A percentile compares a stretch with the other conserved stretches of the same genome.
These are phyloP conservation scores for Triops longicaudatus DNA, from an alignment of 1,140 invertebrate genomes.

Conservation along the genomic window DNA sequence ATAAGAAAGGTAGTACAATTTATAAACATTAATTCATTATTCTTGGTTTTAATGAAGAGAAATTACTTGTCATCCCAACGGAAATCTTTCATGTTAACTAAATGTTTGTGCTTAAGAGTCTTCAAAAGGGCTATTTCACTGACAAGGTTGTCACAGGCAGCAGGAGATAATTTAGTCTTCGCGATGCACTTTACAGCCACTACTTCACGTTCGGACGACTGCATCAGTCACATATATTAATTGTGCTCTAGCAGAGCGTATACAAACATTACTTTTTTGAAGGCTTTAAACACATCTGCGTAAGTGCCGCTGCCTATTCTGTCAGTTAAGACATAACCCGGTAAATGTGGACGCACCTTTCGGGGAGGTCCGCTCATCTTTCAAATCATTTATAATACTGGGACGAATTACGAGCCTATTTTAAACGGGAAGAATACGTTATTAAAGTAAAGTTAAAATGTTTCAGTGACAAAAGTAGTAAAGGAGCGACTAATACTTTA, in stretches of 20 bases:
- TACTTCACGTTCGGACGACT: constrained; percentile 52
- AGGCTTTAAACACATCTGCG: constrained; percentile 76
- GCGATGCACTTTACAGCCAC: constrained; percentile 78
- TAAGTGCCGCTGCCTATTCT: constrained; percentile 81
- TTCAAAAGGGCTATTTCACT: constrained; percentile 79
- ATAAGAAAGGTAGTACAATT: constrained; percentile 33
- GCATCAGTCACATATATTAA: constrained; percentile 35
- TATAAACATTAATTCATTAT: constrained; percentile 24
- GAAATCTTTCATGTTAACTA: constrained; percentile 77
- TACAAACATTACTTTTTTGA: constrained; percentile 56
- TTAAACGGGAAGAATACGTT: no score
- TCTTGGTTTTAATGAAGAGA: neutral
- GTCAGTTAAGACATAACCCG: constrained; percentile 59
- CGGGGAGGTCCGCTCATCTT: neutral
- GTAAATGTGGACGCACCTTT: constrained; percentile 45
- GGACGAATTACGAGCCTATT: neutral
- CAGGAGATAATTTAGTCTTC: constrained; percentile 60
- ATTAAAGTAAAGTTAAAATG: no score
- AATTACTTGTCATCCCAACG: constrained; percentile 59
- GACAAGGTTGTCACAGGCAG: constrained; percentile 69
- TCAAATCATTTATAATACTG: neutral
- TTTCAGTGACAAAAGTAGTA: no score
- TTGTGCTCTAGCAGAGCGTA: constrained; percentile 20
- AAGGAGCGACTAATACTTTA: no score
- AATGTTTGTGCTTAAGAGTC: constrained; percentile 68